Conservation (phyloP, 1,140 invertebrate genomes). For the Scaptomyza pallida region DNA sequence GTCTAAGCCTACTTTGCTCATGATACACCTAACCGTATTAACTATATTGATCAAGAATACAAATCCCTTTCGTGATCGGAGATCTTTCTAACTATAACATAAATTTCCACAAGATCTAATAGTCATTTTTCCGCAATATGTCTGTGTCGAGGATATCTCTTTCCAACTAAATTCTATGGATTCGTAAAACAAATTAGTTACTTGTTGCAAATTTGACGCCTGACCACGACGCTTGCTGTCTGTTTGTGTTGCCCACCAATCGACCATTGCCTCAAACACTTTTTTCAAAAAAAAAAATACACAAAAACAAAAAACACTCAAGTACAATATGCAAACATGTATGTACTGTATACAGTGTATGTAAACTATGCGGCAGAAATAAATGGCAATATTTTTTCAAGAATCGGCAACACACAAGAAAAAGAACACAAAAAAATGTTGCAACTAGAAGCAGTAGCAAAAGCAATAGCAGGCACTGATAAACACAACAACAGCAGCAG, state of each 20-base stretch:
- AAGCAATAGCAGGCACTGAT: conserved; percentile 25
- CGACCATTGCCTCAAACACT: not conserved
- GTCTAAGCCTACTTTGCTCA: too few relatives aligned
- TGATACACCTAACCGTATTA: too few relatives aligned
- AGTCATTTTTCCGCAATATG: too few relatives aligned
- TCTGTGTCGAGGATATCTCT: too few relatives aligned
- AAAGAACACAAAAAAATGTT: conserved; percentile 43
- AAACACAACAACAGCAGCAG: conserved; percentile 42
- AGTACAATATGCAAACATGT: not conserved
- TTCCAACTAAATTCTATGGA: too few relatives aligned
- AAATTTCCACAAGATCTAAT: too few relatives aligned
- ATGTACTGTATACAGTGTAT: not conserved
- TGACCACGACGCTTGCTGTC: conserved; percentile 13
- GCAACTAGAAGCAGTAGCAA: conserved; percentile 17
- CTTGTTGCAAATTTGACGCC: conserved; percentile 18
- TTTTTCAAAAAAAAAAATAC: not conserved
- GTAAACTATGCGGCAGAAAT: conserved; percentile 28
- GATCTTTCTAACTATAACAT: too few relatives aligned
- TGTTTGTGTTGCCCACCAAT: not conserved
- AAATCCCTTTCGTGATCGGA: too few relatives aligned
- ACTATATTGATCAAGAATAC: too few relatives aligned
- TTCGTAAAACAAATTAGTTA: not conserved
- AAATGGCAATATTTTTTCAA: conserved; percentile 39
- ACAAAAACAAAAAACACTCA: conserved; percentile 4
- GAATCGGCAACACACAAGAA: conserved; percentile 46